A percentile compares a stretch with the other conserved stretches of the same genome.
Conservation (phyloP, 2,113 vertebrate genomes). For the Orcinus orca region DNA sequence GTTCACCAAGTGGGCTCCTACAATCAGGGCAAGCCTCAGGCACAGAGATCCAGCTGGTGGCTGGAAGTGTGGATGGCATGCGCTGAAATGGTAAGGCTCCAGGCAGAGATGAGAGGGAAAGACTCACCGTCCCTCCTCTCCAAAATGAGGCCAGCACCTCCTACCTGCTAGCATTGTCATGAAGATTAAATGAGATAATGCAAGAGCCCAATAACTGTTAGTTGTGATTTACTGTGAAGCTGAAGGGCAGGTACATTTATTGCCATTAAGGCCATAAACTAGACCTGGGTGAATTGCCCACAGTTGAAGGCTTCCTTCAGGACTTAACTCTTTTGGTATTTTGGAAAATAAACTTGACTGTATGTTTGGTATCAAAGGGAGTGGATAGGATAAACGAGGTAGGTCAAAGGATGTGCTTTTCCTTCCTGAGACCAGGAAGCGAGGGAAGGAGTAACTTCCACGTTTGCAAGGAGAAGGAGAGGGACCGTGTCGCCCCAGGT, state of each 20-base stretch:
- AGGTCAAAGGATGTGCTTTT: not conserved
- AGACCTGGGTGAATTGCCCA: not conserved
- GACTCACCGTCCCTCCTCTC: not conserved
- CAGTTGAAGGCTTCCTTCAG: not conserved
- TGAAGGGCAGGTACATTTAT: not conserved
- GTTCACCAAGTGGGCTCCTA: not conserved
- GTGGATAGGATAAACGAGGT: not conserved
- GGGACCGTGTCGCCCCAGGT: rapidly evolving
- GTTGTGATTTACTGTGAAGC: not conserved
- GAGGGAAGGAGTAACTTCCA: not conserved
- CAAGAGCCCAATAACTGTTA: not conserved
- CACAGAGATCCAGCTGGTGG: too few species aligned
- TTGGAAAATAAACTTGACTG: not conserved
- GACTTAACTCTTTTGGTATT: not conserved
- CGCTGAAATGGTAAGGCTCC: not conserved
- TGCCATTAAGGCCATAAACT: not conserved
- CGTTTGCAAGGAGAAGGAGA: not conserved
- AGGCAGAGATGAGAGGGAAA: not conserved
- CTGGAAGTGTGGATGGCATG: rapidly evolving
- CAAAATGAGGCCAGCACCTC: too few species aligned
- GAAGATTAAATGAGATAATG: not conserved
- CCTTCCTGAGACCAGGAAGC: not conserved
- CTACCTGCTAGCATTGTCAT: rapidly evolving
- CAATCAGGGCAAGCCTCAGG: not conserved
- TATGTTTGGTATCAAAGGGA: not conserved